Percentiles rank a stretch among this genome's conserved stretches.
These are phyloP conservation scores for Oryzias curvinotus DNA, from an alignment of 2,113 vertebrate species.

Conservation along the genomic window DNA sequence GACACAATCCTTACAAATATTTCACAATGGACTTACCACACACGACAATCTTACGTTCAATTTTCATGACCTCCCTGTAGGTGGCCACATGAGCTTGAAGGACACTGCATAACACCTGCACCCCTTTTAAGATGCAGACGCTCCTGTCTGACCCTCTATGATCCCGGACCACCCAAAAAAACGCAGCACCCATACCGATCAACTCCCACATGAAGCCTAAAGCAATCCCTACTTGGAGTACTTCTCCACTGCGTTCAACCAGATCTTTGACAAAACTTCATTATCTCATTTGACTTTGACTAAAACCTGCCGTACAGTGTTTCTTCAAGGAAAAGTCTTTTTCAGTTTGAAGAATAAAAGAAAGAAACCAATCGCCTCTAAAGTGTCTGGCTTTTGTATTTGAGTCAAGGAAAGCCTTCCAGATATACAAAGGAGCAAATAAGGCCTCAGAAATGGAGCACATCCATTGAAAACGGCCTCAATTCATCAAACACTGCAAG, in stretches of 20 bases:
- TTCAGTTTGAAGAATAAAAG: slow-evolving; percentile 21
- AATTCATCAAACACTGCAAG: slow-evolving; percentile 20
- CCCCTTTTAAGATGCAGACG: too few species aligned
- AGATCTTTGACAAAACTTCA: slow-evolving; percentile 37
- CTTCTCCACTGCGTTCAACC: slow-evolving; percentile 16
- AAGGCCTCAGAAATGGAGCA: background rate
- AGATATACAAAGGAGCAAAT: slow-evolving; percentile 41
- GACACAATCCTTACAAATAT: too few species aligned
- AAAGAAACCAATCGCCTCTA: slow-evolving; percentile 16
- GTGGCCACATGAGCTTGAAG: too few species aligned
- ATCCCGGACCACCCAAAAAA: too few species aligned
- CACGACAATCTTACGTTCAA: too few species aligned
- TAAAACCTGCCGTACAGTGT: background rate
- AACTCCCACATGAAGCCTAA: slow-evolving; percentile 7
- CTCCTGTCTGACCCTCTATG: too few species aligned
- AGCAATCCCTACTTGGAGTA: slow-evolving; percentile 6
- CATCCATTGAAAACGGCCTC: slow-evolving; percentile 37
- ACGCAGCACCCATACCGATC: too few species aligned
- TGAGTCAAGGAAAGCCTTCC: slow-evolving; percentile 27
- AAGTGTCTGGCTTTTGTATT: slow-evolving; percentile 32
- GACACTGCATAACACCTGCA: too few species aligned
- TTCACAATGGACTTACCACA: too few species aligned
- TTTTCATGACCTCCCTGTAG: too few species aligned
- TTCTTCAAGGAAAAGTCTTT: background rate
- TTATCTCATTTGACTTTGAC: slow-evolving; percentile 22